Percentiles rank a stretch among this genome's conserved stretches.
These are phyloP conservation scores for Podargus strigoides DNA, from an alignment of 2,797 vertebrate genomes.

Conservation along the genomic window DNA sequence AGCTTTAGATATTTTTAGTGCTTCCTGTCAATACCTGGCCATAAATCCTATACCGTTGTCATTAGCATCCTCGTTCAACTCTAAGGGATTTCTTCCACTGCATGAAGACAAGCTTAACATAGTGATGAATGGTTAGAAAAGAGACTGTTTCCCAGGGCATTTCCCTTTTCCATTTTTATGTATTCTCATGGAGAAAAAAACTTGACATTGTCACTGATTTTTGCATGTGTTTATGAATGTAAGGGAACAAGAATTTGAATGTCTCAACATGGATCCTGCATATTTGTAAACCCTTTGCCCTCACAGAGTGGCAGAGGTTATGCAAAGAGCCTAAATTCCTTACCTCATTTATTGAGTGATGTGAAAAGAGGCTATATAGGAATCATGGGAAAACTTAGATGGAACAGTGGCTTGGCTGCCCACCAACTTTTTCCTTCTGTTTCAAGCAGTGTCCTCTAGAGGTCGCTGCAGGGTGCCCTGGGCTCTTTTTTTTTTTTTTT, in stretches of 20 bases:
- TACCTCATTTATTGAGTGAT: background rate
- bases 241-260: background rate
- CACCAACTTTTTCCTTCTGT: background rate
- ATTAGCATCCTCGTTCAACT: constrained; percentile 12
- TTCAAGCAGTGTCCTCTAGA: background rate
- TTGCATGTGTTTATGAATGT: background rate
- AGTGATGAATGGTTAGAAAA: background rate
- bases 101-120: background rate
- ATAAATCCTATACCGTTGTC: constrained; percentile 8
- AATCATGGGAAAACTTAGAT: background rate
- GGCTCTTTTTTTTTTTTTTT: background rate
- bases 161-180: background rate
- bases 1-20: background rate
- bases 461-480: background rate
- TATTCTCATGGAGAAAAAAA: background rate
- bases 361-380: background rate
- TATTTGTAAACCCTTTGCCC: background rate
- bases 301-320: background rate
- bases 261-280: background rate
- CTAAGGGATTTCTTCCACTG: background rate
- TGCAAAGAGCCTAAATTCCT: background rate
- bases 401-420: background rate
- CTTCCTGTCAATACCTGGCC: background rate
- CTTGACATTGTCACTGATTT: background rate
- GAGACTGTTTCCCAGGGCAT: background rate